phyloP scores from a whole-genome alignment of 2,888 invertebrate species.

The Parelbella ahira region DNA sequence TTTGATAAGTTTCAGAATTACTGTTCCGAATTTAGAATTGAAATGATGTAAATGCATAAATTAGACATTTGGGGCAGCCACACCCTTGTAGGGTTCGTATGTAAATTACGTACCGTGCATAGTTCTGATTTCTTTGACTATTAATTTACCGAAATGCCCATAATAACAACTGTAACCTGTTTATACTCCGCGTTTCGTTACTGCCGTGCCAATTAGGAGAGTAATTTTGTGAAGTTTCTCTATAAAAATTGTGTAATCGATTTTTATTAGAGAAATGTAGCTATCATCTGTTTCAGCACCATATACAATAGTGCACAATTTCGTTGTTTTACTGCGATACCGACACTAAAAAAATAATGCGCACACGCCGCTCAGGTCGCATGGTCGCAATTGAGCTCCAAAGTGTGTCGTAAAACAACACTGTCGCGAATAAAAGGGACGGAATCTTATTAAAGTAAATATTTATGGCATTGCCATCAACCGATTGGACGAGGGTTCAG shows the following conservation, averaged over 20 bases:
- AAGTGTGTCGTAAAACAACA: slow-evolving; percentile 73
- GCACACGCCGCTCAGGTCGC: slow-evolving; percentile 48
- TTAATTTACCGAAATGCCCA: slow-evolving; percentile 7
- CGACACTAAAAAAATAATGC: slow-evolving; percentile 61
- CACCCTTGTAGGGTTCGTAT: slow-evolving; percentile 25
- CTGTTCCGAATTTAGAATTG: too few relatives aligned
- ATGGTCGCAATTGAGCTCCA: slow-evolving; percentile 59
- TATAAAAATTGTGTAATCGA: not conserved
- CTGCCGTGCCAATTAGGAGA: not conserved
- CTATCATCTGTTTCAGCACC: slow-evolving; percentile 35
- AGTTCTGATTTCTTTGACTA: slow-evolving; percentile 22
- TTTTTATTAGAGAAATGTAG: slow-evolving; percentile 26
- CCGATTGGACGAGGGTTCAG: slow-evolving; percentile 75
- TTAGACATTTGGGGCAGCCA: slow-evolving; percentile 25
- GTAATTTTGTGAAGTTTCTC: slow-evolving; percentile 4
- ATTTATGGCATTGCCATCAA: slow-evolving; percentile 78
- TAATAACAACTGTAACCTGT: slow-evolving; percentile 7
- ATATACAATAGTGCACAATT: slow-evolving; percentile 41
- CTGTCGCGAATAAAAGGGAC: slow-evolving; percentile 70
- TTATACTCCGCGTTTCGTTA: slow-evolving; percentile 3
- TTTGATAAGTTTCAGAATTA: too few relatives aligned
- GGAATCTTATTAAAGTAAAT: slow-evolving; percentile 80
- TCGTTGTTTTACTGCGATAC: slow-evolving; percentile 49
- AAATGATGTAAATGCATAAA: too few relatives aligned
- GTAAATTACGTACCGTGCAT: slow-evolving; percentile 26